These are phyloP conservation scores for Notodonta ziczac DNA, from an alignment of 2,888 invertebrate genomes.

Conservation along the genomic window DNA sequence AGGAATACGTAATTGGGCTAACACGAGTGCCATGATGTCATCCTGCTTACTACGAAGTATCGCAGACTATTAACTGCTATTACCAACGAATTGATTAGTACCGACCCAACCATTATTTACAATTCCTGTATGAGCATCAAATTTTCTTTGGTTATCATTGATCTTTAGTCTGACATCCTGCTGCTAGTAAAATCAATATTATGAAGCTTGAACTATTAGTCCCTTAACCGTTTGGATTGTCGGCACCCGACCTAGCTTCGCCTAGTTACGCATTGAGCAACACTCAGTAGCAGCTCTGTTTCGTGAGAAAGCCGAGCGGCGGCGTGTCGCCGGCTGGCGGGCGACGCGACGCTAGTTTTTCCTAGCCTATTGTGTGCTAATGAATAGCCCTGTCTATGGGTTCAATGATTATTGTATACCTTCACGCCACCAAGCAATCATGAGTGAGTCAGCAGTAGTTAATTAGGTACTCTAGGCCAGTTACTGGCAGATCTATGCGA, in stretches of 20 bases:
- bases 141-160: no score
- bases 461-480: no score
- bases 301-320: constrained; percentile 30
- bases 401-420: constrained; percentile 2
- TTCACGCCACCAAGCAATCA: neutral
- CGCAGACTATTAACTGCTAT: neutral
- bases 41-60: neutral
- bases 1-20: constrained; percentile 8
- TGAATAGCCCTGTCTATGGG: constrained; percentile 24
- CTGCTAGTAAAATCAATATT: neutral
- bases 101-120: no score
- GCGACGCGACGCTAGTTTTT: constrained; percentile 34
- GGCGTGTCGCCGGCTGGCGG: constrained; percentile 10
- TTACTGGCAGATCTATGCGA: no score
- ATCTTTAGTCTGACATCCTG: no score
- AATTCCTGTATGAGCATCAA: no score
- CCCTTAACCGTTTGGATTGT: neutral
- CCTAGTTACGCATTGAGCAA: constrained; percentile 23
- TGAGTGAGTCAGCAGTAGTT: neutral
- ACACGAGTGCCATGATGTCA: constrained; percentile 4
- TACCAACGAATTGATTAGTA: no score
- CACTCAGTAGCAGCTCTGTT: constrained; percentile 17
- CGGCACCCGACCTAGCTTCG: neutral
- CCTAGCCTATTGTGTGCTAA: constrained; percentile 49
- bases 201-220: no score